Conservation (phyloP, 2,888 invertebrate genomes). For the Agrenia bidenticulata region DNA sequence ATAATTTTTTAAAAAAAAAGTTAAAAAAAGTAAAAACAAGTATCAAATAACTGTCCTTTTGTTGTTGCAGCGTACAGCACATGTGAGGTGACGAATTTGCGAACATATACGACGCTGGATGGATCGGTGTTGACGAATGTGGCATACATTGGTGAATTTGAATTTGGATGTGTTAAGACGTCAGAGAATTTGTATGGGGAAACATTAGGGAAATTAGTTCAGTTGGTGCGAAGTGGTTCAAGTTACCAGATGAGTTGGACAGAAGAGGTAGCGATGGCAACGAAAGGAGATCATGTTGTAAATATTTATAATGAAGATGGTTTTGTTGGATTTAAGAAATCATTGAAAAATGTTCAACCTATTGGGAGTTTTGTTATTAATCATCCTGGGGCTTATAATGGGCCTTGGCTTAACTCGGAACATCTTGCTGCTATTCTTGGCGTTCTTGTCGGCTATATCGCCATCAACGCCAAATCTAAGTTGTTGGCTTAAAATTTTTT, state of each 20-base stretch:
- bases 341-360: constrained; percentile 55
- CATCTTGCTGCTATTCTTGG: constrained; percentile 79
- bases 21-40: too few species aligned
- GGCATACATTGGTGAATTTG: constrained; percentile 88
- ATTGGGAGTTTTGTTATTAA: constrained; percentile 71
- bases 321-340: constrained; percentile 67
- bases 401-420: constrained; percentile 91
- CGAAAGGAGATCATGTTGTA: constrained; percentile 73
- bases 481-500: too few species aligned
- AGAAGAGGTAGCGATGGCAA: constrained; percentile 67
- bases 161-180: constrained; percentile 75
- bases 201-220: too few species aligned
- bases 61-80: too few species aligned
- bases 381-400: constrained; percentile 77
- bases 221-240: too few species aligned
- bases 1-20: too few species aligned
- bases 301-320: constrained; percentile 90
- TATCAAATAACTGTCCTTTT: too few species aligned
- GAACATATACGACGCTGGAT: constrained; percentile 92
- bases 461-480: constrained; percentile 70
- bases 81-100: too few species aligned
- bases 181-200: not conserved
- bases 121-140: constrained; percentile 86
- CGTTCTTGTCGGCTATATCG: constrained; percentile 78
- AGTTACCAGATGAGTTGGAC: too few species aligned